phyloP scores from a whole-genome alignment of 2,797 vertebrate species.

The Lemur catta region DNA sequence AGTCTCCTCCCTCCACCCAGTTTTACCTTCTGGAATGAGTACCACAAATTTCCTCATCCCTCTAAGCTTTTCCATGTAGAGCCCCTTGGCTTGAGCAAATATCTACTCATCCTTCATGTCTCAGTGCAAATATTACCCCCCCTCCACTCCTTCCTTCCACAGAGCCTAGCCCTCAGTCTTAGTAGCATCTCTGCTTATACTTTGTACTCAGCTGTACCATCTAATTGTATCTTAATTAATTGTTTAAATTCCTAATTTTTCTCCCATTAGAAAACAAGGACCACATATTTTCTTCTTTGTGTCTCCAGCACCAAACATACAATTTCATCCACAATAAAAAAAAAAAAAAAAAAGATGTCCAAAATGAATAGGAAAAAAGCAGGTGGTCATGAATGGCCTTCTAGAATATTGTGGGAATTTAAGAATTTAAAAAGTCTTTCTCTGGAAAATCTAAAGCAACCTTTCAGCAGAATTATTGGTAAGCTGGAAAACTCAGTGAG shows the following conservation, averaged over 20 bases:
- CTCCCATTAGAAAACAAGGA: background rate
- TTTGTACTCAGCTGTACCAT: background rate
- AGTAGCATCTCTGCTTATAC: background rate
- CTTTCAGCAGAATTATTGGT: background rate
- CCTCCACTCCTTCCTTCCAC: background rate
- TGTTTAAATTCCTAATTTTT: background rate
- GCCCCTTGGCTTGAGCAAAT: background rate
- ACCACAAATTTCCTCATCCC: background rate
- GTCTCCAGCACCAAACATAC: background rate
- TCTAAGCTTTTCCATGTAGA: background rate
- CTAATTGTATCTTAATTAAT: background rate
- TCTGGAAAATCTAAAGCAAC: background rate
- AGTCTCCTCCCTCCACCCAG: background rate
- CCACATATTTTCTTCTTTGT: background rate
- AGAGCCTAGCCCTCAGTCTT: background rate
- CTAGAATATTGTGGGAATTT: background rate
- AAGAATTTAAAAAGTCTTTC: constrained; percentile 30
- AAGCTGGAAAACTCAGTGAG: background rate
- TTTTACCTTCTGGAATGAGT: background rate
- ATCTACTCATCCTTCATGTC: background rate
- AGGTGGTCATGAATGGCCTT: background rate
- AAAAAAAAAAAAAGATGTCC: background rate
- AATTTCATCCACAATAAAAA: background rate
- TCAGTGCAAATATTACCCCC: background rate
- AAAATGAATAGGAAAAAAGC: background rate